phyloP scores from a whole-genome alignment of 2,113 vertebrate genomes.

The Psittacara wagleri region DNA sequence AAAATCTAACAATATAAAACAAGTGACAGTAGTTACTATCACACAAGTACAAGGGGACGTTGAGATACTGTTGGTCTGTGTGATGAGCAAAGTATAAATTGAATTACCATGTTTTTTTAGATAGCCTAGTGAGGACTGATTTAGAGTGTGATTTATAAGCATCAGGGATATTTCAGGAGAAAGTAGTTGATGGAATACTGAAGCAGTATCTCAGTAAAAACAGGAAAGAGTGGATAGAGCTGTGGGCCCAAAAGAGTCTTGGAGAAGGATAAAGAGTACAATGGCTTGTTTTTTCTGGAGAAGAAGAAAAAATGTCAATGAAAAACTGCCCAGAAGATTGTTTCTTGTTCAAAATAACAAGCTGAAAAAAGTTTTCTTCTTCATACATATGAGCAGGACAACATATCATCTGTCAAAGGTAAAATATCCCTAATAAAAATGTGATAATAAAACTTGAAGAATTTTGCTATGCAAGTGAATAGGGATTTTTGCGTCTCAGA shows the following conservation, averaged over 20 bases:
- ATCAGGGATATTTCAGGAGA: background rate
- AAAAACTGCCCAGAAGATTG: background rate
- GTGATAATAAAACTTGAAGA: background rate
- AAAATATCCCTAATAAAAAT: background rate
- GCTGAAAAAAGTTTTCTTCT: background rate
- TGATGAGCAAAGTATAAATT: background rate
- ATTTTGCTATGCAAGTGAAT: background rate
- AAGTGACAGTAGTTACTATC: background rate
- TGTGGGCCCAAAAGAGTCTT: background rate
- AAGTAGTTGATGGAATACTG: background rate
- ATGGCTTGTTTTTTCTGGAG: background rate
- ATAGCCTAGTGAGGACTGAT: background rate
- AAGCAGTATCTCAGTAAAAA: background rate
- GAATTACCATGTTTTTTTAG: background rate
- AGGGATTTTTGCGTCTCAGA: background rate
- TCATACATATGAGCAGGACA: background rate
- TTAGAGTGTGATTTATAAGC: background rate
- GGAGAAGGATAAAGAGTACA: background rate
- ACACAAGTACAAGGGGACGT: background rate
- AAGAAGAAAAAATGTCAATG: background rate
- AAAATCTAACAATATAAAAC: background rate
- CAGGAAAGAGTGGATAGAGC: background rate
- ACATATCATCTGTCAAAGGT: background rate
- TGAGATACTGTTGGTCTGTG: background rate
- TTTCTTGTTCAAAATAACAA: background rate